Percentiles rank a stretch among this genome's conserved stretches.
These are phyloP conservation scores for Tichodroma muraria DNA, from an alignment of 2,113 vertebrate species.

Conservation along the genomic window DNA sequence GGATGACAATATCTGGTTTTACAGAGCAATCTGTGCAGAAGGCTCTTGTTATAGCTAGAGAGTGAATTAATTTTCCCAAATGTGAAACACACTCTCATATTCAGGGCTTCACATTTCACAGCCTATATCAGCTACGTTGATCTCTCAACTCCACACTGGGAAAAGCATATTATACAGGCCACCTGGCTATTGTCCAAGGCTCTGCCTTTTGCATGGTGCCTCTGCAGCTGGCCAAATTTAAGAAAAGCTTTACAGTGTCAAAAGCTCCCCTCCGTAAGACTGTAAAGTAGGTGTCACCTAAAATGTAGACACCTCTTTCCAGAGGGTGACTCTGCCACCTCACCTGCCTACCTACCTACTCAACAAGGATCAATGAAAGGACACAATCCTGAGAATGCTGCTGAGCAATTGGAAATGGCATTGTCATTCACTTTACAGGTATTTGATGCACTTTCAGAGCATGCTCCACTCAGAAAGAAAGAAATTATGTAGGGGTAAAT, in stretches of 20 bases:
- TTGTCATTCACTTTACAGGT: neutral
- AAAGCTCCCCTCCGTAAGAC: neutral
- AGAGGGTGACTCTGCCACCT: neutral
- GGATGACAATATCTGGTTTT: neutral
- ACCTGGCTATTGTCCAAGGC: neutral
- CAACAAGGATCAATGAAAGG: neutral
- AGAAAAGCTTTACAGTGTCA: neutral
- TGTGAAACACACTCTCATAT: neutral
- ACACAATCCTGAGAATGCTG: neutral
- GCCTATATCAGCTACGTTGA: neutral
- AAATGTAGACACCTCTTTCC: neutral
- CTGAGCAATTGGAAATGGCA: neutral
- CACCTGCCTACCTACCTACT: neutral
- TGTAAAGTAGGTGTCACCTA: neutral
- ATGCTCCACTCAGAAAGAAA: neutral
- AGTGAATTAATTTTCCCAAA: neutral
- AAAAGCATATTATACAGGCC: neutral
- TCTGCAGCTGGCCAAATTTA: neutral
- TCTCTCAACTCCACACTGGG: neutral
- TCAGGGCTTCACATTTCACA: neutral
- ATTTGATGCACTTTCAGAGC: neutral
- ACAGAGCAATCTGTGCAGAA: neutral
- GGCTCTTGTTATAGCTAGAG: neutral
- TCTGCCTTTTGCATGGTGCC: neutral
- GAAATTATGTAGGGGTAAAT: neutral